Percentiles rank a stretch among this genome's conserved stretches.
phyloP scores from a whole-genome alignment of 2,113 vertebrate species.

The Notothenia rossii region DNA sequence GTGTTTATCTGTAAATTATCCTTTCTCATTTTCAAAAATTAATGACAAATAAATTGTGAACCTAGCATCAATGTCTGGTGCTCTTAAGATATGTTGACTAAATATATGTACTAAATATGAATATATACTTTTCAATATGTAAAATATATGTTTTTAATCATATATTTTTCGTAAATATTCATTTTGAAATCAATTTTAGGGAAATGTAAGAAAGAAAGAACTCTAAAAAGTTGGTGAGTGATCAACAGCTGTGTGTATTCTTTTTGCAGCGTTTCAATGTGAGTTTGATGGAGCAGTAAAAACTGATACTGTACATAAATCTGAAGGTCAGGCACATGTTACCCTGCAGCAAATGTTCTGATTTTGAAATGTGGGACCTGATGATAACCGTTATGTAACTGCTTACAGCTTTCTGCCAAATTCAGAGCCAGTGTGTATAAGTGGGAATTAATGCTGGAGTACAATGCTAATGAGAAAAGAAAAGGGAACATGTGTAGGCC shows the following conservation, averaged over 20 bases:
- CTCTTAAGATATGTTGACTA: too few species aligned
- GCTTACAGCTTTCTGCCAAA: slow-evolving; percentile 34
- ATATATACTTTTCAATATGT: background rate
- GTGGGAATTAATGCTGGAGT: background rate
- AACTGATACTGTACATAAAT: slow-evolving; percentile 34
- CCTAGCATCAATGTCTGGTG: too few species aligned
- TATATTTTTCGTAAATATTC: background rate
- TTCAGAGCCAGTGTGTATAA: slow-evolving; percentile 6
- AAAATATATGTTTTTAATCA: background rate
- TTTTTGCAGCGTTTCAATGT: slow-evolving; percentile 2
- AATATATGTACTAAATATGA: too few species aligned
- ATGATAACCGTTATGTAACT: slow-evolving; percentile 56
- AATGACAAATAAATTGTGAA: too few species aligned
- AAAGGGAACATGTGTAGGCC: background rate
- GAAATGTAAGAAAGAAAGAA: too few species aligned
- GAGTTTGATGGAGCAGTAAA: slow-evolving; percentile 29
- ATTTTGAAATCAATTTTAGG: too few species aligned
- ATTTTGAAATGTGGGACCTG: slow-evolving; percentile 57
- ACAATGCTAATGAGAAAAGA: slow-evolving; percentile 1
- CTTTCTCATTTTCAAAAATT: too few species aligned
- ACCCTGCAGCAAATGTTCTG: slow-evolving; percentile 39
- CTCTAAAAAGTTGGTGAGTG: background rate
- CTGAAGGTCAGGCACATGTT: slow-evolving; percentile 61
- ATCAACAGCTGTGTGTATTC: slow-evolving; percentile 31
- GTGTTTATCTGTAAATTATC: too few species aligned